phyloP scores from a whole-genome alignment of 30 jellyfish, hydroid and myxozoan genomes.

The Pseudorhiza aurosa region DNA sequence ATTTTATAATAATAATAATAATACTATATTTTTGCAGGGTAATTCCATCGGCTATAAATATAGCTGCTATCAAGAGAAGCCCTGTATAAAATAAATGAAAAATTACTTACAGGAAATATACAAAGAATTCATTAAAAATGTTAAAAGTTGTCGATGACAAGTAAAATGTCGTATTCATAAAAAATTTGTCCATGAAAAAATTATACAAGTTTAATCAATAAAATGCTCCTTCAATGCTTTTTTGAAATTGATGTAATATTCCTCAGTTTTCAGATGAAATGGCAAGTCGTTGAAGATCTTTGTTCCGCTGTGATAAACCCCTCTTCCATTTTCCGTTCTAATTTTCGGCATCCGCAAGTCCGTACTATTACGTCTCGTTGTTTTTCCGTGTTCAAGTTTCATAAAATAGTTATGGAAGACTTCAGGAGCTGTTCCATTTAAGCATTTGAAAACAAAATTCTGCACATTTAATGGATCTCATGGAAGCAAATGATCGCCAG shows the following conservation, averaged over 20 bases:
- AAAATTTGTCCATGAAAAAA: no score
- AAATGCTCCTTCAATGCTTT: slow-evolving; percentile 4
- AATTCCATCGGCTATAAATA: no score
- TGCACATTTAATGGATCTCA: slow-evolving; percentile 26
- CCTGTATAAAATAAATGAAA: no score
- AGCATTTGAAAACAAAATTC: slow-evolving; percentile 29
- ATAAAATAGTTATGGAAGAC: slow-evolving; percentile 51
- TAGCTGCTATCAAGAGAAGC: no score
- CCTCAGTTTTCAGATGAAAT: slow-evolving; percentile 9
- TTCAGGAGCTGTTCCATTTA: slow-evolving; percentile 55
- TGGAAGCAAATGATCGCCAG: slow-evolving; percentile 46
- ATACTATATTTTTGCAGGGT: no score
- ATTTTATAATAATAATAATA: no score
- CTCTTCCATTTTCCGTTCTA: slow-evolving; percentile 59
- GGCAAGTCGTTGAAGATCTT: slow-evolving; percentile 53
- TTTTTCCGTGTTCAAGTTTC: slow-evolving; percentile 50
- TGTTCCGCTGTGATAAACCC: slow-evolving; percentile 39
- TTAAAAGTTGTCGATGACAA: no score
- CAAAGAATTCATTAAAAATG: no score
- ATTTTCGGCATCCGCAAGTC: slow-evolving; percentile 65
- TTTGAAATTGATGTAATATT: neutral
- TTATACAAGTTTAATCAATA: no score
- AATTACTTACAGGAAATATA: no score
- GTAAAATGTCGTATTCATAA: no score
- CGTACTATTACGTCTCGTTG: slow-evolving; percentile 54